A percentile compares a stretch with the other conserved stretches of the same genome.
These are phyloP conservation scores for Acronicta alni DNA, from an alignment of 2,888 invertebrate genomes.

Conservation along the genomic window DNA sequence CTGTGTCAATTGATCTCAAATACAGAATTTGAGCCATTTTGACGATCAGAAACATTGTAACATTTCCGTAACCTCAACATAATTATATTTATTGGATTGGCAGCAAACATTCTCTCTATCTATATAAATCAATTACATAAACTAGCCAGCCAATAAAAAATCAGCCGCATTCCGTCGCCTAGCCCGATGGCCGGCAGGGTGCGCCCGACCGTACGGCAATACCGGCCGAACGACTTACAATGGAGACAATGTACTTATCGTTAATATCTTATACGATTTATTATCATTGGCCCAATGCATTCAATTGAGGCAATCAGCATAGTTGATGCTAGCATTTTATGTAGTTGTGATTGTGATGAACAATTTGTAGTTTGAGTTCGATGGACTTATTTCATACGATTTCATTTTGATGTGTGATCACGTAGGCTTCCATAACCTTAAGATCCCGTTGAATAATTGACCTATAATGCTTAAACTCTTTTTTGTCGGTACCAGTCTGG, in stretches of 20 bases:
- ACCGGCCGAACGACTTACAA: constrained; percentile 13
- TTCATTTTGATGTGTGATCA: neutral
- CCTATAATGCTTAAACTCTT: too few species aligned
- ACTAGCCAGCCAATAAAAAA: constrained; percentile 35
- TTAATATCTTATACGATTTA: constrained; percentile 52
- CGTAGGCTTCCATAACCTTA: too few species aligned
- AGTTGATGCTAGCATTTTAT: constrained; percentile 9
- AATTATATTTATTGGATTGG: constrained; percentile 1
- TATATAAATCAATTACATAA: constrained; percentile 26
- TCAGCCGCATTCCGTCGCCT: constrained; percentile 31
- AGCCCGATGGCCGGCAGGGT: constrained; percentile 10
- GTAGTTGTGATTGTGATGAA: constrained; percentile 12
- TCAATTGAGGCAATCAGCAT: constrained; percentile 73
- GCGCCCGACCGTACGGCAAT: constrained; percentile 15
- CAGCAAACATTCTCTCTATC: constrained; percentile 19
- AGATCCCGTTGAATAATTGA: too few species aligned
- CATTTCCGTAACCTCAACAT: neutral
- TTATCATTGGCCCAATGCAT: constrained; percentile 56
- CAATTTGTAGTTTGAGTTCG: constrained; percentile 13
- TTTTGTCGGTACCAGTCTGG: too few species aligned
- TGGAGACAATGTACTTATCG: constrained; percentile 19
- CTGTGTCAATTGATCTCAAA: too few species aligned
- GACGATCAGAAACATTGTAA: too few species aligned
- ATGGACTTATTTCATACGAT: constrained; percentile 3
- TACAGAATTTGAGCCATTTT: too few species aligned